phyloP scores from a whole-genome alignment of 2,797 vertebrate species.

The Kryptopterus vitreolus region DNA sequence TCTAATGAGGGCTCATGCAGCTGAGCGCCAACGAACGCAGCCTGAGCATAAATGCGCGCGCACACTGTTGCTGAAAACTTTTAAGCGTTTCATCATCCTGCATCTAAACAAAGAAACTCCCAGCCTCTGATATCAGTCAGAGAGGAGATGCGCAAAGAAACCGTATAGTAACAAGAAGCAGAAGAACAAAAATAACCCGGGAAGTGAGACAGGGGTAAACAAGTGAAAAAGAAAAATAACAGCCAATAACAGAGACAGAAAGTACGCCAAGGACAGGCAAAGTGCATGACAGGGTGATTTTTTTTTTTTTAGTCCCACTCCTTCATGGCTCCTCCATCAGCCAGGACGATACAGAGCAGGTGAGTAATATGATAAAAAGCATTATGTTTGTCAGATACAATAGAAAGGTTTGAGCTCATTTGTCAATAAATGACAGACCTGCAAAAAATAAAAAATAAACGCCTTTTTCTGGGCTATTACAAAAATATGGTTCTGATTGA shows the following conservation, averaged over 20 bases:
- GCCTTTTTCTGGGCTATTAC: too few relatives aligned
- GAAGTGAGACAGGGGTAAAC: slow-evolving; percentile 27
- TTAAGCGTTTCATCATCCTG: slow-evolving; percentile 78
- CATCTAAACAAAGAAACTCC: slow-evolving; percentile 72
- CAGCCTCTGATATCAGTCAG: slow-evolving; percentile 62
- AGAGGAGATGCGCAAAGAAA: slow-evolving; percentile 21
- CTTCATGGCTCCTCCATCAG: background rate
- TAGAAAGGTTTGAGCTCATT: background rate
- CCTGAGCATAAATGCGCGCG: slow-evolving; percentile 43
- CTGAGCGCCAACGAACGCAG: slow-evolving; percentile 40
- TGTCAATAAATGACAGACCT: background rate
- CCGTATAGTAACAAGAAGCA: slow-evolving; percentile 37
- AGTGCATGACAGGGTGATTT: slow-evolving; percentile 1
- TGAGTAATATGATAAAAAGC: background rate
- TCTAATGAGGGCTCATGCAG: slow-evolving; percentile 67
- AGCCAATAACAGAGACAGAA: slow-evolving; percentile 41
- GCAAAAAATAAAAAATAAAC: too few relatives aligned
- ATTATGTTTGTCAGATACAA: background rate
- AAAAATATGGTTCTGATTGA: background rate
- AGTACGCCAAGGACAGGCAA: slow-evolving; percentile 6
- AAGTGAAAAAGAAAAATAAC: background rate
- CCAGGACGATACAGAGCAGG: background rate
- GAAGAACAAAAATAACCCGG: slow-evolving; percentile 34
- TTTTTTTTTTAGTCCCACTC: too few relatives aligned
- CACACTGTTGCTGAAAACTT: slow-evolving; percentile 74